Percentiles rank a stretch among this genome's conserved stretches.
phyloP scores from a whole-genome alignment of 2,888 invertebrate genomes.

The Ctenicera cuprea region DNA sequence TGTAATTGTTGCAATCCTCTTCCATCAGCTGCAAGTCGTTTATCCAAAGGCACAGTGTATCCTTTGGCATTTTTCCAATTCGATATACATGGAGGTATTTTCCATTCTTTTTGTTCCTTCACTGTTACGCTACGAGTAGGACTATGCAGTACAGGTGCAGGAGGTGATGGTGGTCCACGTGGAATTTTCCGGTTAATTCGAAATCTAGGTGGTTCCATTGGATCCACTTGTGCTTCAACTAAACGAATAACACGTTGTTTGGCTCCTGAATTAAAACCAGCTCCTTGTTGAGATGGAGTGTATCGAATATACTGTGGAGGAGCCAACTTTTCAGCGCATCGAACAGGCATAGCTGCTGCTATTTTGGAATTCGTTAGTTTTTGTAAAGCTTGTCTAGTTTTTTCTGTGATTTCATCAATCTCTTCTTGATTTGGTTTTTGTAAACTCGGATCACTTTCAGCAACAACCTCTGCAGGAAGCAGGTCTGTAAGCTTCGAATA shows the following conservation, averaged over 20 bases:
- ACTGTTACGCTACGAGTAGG: constrained; percentile 98
- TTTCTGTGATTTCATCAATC: constrained; percentile 91
- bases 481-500: constrained; percentile 96
- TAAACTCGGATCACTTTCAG: constrained; percentile 94
- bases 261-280: constrained; percentile 95
- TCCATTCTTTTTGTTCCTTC: constrained; percentile 99
- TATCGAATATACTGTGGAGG: constrained; percentile 98
- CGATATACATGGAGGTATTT: constrained; percentile 98
- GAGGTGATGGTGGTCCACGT: constrained; percentile 98
- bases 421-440: constrained; percentile 92
- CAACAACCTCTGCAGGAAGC: constrained; percentile 91
- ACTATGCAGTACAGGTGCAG: constrained; percentile 98
- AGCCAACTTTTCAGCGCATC: constrained; percentile 94
- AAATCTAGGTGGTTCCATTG: constrained; percentile 99
- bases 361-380: constrained; percentile 93
- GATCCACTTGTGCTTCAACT: constrained; percentile 96
- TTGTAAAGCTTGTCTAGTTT: constrained; percentile 90
- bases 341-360: constrained; percentile 96
- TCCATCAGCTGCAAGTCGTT: constrained; percentile 98
- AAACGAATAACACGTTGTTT: constrained; percentile 98
- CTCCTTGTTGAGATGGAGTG: constrained; percentile 98
- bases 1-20: constrained; percentile 97
- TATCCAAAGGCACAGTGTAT: constrained; percentile 98
- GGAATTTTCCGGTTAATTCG: constrained; percentile 99
- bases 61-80: constrained; percentile 99